Evolutionary conservation across 1,140 invertebrate genomes (phyloP).

Genomic region (Sarcophaga bullata): DNA sequence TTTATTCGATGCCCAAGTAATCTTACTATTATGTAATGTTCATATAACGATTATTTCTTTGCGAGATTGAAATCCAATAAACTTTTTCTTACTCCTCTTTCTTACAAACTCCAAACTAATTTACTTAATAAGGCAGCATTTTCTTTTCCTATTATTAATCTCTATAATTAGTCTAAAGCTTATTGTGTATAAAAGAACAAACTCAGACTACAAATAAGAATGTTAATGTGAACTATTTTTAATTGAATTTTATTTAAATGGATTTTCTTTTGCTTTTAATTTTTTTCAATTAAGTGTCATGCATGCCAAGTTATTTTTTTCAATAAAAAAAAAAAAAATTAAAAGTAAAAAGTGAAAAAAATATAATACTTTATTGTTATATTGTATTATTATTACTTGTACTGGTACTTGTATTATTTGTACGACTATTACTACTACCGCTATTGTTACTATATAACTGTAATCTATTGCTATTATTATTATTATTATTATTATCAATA

Average conservation of each 20-base stretch:
- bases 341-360: neutral
- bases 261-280: neutral
- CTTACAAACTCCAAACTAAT: neutral
- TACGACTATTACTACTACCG: no score
- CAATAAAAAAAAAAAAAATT: neutral
- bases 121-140: slow-evolving; percentile 10
- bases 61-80: no score
- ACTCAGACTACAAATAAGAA: neutral
- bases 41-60: no score
- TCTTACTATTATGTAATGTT: no score
- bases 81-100: no score
- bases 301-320: slow-evolving; percentile 8
- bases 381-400: neutral
- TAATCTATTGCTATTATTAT: neutral
- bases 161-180: no score
- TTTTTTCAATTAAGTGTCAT: slow-evolving; percentile 4
- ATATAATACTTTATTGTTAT: neutral
- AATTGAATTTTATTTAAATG: neutral
- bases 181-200: no score
- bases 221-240: neutral
- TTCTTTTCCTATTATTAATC: neutral
- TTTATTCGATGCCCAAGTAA: no score
- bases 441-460: no score
- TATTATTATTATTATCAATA: neutral
- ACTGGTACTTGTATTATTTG: no score